Conservation (phyloP, 2,113 vertebrate species). For the Scopus umbretta region DNA sequence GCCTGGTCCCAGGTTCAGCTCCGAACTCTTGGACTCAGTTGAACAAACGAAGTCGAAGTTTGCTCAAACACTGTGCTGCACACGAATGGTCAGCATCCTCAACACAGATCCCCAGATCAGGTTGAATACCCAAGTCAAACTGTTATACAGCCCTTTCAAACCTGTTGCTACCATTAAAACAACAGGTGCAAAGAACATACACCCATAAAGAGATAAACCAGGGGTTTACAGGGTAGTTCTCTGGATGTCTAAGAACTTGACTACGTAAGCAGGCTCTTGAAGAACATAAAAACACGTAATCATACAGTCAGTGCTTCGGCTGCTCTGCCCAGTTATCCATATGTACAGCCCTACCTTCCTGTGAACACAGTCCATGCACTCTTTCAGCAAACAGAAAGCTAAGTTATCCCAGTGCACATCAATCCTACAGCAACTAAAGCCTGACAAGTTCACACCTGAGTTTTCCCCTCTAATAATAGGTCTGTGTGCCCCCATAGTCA, state of each 20-base stretch:
- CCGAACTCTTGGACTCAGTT: not conserved
- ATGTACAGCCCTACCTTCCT: not conserved
- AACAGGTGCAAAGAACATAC: too few relatives aligned
- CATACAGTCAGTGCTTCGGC: not conserved
- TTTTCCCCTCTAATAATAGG: not conserved
- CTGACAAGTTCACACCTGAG: not conserved
- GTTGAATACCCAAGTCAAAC: too few relatives aligned
- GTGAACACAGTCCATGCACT: fast-evolving
- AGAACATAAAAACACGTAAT: not conserved
- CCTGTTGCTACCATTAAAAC: not conserved
- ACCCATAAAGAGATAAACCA: not conserved
- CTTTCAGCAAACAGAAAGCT: fast-evolving
- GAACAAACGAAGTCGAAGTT: too few relatives aligned
- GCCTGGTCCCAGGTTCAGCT: not conserved
- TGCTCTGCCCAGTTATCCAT: not conserved
- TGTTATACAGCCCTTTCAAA: not conserved
- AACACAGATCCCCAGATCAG: not conserved
- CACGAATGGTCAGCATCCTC: fast-evolving
- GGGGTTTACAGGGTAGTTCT: too few relatives aligned
- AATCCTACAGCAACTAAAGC: not conserved
- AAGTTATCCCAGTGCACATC: fast-evolving
- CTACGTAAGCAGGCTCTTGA: not conserved
- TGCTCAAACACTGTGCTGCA: not conserved
- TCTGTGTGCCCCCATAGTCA: not conserved
- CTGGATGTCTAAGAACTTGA: too few relatives aligned